phyloP scores from a whole-genome alignment of 2,888 invertebrate species.

The Parnassius glacialis region DNA sequence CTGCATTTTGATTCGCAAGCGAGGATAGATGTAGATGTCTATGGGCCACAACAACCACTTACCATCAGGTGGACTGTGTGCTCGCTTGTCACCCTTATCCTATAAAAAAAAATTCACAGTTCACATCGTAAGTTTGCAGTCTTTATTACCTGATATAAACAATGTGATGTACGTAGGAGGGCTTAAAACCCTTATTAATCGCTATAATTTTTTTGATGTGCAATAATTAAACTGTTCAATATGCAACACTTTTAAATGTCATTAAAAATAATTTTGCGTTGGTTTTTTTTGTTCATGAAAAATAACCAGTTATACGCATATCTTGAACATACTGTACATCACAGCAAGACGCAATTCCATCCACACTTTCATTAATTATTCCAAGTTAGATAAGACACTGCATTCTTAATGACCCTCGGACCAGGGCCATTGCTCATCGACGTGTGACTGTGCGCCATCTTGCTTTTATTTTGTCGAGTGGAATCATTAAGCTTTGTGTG shows the following conservation, averaged over 20 bases:
- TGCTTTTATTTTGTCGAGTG: conserved; percentile 41
- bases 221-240: no score
- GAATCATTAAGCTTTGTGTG: conserved; percentile 56
- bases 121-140: no score
- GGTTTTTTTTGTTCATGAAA: neutral
- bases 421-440: conserved; percentile 70
- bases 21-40: no score
- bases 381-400: conserved; percentile 78
- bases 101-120: no score
- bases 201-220: no score
- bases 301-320: conserved; percentile 2
- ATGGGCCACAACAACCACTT: no score
- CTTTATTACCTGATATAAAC: no score
- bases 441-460: conserved; percentile 49
- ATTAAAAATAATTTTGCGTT: neutral
- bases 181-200: no score
- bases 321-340: conserved; percentile 41
- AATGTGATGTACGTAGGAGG: no score
- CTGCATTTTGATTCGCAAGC: no score
- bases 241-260: neutral
- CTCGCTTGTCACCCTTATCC: no score
- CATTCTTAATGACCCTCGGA: conserved; percentile 71
- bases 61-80: no score
- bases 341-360: conserved; percentile 67
- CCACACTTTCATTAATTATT: conserved; percentile 79